Conservation (phyloP, 1,140 invertebrate species). For the Octopus sinensis region DNA sequence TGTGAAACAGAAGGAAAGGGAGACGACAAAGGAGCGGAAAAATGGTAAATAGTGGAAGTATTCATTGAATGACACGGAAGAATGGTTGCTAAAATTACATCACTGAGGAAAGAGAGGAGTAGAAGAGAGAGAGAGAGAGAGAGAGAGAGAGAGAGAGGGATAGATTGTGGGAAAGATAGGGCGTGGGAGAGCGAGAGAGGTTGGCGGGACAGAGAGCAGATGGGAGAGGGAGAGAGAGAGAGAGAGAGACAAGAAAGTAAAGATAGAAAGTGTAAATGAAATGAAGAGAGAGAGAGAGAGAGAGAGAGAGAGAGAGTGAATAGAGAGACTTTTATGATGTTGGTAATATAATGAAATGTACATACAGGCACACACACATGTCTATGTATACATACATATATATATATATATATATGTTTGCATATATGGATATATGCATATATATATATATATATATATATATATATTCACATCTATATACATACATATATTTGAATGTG, state of each 20-base stretch:
- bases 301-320: neutral
- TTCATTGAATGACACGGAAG: no score
- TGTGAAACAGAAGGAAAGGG: no score
- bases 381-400: neutral
- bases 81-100: neutral
- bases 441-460: neutral
- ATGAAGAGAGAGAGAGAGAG: neutral
- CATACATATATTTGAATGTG: neutral
- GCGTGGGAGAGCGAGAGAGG: neutral
- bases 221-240: neutral
- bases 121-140: conserved; percentile 2
- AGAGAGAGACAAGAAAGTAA: neutral
- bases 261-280: neutral
- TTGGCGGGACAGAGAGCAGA: neutral
- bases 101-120: neutral
- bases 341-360: neutral
- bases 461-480: neutral
- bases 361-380: neutral
- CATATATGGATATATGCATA: neutral
- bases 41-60: no score
- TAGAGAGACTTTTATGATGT: neutral
- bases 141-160: neutral
- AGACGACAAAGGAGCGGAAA: no score
- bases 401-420: neutral
- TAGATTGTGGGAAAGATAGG: neutral